phyloP scores from a whole-genome alignment of 2,888 invertebrate genomes.

The Megastigmus dorsalis region DNA sequence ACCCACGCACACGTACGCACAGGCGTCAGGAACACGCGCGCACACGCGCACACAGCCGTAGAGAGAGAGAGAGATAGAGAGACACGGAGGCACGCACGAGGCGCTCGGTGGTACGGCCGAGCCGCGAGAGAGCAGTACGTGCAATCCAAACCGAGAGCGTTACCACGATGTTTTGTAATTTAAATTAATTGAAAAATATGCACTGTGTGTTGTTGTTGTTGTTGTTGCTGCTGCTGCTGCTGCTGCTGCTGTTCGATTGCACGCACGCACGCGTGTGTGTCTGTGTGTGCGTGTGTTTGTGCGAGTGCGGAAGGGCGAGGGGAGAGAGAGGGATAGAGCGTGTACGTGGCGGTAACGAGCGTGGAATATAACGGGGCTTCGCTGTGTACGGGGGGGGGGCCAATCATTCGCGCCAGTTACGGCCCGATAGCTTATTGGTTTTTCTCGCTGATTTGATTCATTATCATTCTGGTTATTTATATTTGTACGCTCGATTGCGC shows the following conservation, averaged over 20 bases:
- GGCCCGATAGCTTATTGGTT: slow-evolving; percentile 73
- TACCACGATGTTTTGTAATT: slow-evolving; percentile 72
- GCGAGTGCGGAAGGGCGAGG: slow-evolving; percentile 24
- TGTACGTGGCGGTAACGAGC: neutral
- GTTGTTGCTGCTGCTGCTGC: no score
- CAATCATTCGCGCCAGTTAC: slow-evolving; percentile 71
- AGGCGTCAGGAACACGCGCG: slow-evolving; percentile 1
- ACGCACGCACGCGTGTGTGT: slow-evolving; percentile 41
- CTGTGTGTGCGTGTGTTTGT: no score
- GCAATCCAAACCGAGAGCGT: slow-evolving; percentile 54
- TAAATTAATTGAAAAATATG: slow-evolving; percentile 74
- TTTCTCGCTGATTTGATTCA: slow-evolving; percentile 72
- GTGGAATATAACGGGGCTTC: slow-evolving; percentile 53
- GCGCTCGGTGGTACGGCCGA: no score
- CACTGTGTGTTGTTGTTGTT: slow-evolving; percentile 70
- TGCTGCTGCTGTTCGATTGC: no score
- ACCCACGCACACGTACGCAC: slow-evolving; percentile 32
- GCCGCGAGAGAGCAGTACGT: slow-evolving; percentile 52
- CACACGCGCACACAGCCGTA: slow-evolving; percentile 34
- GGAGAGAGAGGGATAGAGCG: no score
- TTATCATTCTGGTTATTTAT: slow-evolving; percentile 73
- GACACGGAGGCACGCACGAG: no score
- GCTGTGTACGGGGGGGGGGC: slow-evolving; percentile 55
- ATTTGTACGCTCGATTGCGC: slow-evolving; percentile 64
- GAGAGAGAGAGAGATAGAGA: no score